Evolutionary conservation across 2,888 invertebrate species (phyloP), one percentile per base, ranked within the genome.

Genomic region (Phorcus lineatus): DNA sequence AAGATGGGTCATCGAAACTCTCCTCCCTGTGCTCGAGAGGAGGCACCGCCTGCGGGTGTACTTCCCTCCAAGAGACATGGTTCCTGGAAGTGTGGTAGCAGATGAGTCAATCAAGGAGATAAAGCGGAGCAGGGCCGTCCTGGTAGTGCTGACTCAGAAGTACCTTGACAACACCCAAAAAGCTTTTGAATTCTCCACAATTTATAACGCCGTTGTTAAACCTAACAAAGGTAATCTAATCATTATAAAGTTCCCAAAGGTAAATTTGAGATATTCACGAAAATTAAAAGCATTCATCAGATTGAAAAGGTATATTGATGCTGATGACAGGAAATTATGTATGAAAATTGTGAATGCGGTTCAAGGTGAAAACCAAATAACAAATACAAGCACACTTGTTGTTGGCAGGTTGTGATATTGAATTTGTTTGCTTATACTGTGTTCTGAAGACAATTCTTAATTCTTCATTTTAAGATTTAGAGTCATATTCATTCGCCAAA

Each of bases 21-120:
- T 70, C 11, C 70, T 70, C n/a, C 28, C 28, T 1, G 70, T 36
- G 19, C 19, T 70, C 40, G 70, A 70, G 17, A 17, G 36, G 70
- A 70, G 36, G 19, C 17, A 40, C n/a, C 16, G 36, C 11, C 70
- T 70, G 11, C 28, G 40, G n/a, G 31, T 70, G 70, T 70, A 70
- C 40, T 70, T 70, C 40, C 70, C 70, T 17, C 70, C 36, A n/a
- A 28, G 70, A 16, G 70, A 70, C 40, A 70, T 70, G 70, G 40
- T 36, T 36, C 70, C 70, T 13, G 70, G 70, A 11, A 36, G 31
- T n/a, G 40, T 70, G 36, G 36, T 19, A 16, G 36, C 70, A 31
- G 70, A 70, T 9, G 70, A 70, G 36, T 19, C 36, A 11, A 40
- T 70, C 17, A 70, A 70, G 36, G n/a, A 19, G 31, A 31, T 70